phyloP scores from a whole-genome alignment of 2,888 invertebrate species.

The Globia sparganii region DNA sequence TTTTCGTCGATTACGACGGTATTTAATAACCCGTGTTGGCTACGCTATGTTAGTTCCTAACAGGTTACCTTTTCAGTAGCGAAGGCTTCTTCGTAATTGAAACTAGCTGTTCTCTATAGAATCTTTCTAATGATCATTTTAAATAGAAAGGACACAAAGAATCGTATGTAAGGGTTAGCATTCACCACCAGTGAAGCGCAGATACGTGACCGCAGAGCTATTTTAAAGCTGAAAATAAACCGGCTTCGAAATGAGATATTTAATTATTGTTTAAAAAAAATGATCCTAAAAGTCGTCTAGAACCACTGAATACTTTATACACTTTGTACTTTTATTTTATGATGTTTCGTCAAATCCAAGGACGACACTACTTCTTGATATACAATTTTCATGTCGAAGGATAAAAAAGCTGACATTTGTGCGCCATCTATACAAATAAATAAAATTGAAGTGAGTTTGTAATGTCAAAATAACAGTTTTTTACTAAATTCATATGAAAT shows the following conservation, averaged over 20 bases:
- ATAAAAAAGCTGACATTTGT: not conserved
- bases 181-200: conserved; percentile 3
- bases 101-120: conserved; percentile 66
- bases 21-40: conserved; percentile 50
- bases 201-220: no score
- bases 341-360: not conserved
- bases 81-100: conserved; percentile 55
- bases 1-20: conserved; percentile 33
- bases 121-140: conserved; percentile 67
- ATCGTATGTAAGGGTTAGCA: conserved; percentile 45
- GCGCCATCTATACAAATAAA: not conserved
- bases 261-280: not conserved
- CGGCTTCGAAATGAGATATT: not conserved
- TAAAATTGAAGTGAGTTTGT: not conserved
- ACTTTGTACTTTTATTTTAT: not conserved
- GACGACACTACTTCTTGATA: not conserved
- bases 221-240: not conserved
- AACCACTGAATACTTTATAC: not conserved
- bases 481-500: no score
- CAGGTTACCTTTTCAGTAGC: conserved; percentile 48
- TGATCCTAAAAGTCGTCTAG: not conserved
- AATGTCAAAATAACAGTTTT: no score
- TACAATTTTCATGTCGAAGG: not conserved
- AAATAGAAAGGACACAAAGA: conserved; percentile 71
- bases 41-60: conserved; percentile 13